A percentile compares a stretch with the other conserved stretches of the same genome.
phyloP scores from a whole-genome alignment of 2,888 invertebrate genomes.

The Drosophila rubida region DNA sequence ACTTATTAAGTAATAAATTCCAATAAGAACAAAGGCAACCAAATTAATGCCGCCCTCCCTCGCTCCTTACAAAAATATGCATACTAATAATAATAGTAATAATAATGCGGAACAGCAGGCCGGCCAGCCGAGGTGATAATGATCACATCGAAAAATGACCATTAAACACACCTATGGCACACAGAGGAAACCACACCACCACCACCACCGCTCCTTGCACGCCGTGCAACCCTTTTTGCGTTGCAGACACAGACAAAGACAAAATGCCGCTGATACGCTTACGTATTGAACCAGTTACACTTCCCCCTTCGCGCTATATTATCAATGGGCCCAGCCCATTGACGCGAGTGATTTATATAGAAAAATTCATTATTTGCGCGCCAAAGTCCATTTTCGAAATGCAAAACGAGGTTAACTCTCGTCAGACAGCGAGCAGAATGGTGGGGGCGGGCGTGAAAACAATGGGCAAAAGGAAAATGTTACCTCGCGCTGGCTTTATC shows the following conservation, averaged over 20 bases:
- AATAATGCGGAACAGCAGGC: conserved; percentile 33
- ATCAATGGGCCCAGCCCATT: conserved; percentile 77
- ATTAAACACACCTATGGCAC: conserved; percentile 75
- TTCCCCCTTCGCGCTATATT: conserved; percentile 28
- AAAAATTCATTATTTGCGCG: conserved; percentile 77
- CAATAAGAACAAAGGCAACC: conserved; percentile 64
- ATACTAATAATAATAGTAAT: conserved; percentile 61
- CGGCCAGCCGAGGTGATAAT: conserved; percentile 64
- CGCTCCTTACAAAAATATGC: conserved; percentile 39
- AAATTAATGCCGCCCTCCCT: conserved; percentile 14
- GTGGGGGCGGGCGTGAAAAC: conserved; percentile 19
- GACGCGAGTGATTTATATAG: conserved; percentile 77
- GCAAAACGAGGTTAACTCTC: conserved; percentile 53
- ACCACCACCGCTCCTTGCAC: not conserved
- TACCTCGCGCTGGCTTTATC: conserved; percentile 60
- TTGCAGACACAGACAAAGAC: conserved; percentile 38
- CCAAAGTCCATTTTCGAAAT: conserved; percentile 63
- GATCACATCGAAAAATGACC: conserved; percentile 78
- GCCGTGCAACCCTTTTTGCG: conserved; percentile 44
- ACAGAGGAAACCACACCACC: conserved; percentile 30
- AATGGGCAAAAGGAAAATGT: conserved; percentile 64
- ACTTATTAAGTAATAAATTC: conserved; percentile 81
- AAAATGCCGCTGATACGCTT: conserved; percentile 53
- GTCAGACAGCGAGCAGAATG: not conserved
- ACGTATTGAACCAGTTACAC: conserved; percentile 24